Base-by-base conservation (phyloP, 2,797 vertebrate species). In the Hippopotamyrus pictus region DNA sequence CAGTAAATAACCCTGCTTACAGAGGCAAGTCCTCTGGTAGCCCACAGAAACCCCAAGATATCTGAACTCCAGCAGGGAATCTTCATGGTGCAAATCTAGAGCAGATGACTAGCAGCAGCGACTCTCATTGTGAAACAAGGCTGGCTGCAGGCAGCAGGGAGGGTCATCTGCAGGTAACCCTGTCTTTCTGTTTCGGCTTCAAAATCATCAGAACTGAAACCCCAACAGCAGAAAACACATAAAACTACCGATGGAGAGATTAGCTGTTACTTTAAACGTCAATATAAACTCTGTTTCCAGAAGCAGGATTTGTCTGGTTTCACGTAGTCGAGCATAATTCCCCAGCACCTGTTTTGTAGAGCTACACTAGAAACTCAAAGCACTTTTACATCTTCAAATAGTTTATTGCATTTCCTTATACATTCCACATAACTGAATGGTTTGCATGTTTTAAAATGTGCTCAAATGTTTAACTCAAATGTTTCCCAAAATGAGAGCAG, bases 361-460 rank as follows among this genome's bases (percentile, higher is more conserved):
- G n/a, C 11, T 14, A 14, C 5, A 25, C n/a, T 7, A 22, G 17
- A 12, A 87, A 86, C 25, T 33, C 51, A 14, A 22, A n/a, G 22
- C 5, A 29, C 3, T n/a, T 11, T 12, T 62, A 19, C 19, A 2
- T 54, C 48, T 51, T 86, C 84, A 69, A 87, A 89, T 76, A 86
- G 37, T 89, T 87, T 89, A 89, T 87, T 89, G 48, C 11, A 48
- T 87, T 87, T 87, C 87, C 57, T 50, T 73, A 44, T 87, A 89
- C 89, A 87, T 62, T 76, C 86, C 48, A 87, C 44, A 73, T 87
- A 87, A 73, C n/a, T 54, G 17, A 87, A 87, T 17, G 86, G 8
- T 48, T 87, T 62, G 11, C 14, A 51, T 53, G 29, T 89, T 84
- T 89, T 85, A 41, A 85, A 69, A 69, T 69, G 25, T 29, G 22